Conservation (phyloP, 2,113 vertebrate genomes). For the Festucalex cinctus region DNA sequence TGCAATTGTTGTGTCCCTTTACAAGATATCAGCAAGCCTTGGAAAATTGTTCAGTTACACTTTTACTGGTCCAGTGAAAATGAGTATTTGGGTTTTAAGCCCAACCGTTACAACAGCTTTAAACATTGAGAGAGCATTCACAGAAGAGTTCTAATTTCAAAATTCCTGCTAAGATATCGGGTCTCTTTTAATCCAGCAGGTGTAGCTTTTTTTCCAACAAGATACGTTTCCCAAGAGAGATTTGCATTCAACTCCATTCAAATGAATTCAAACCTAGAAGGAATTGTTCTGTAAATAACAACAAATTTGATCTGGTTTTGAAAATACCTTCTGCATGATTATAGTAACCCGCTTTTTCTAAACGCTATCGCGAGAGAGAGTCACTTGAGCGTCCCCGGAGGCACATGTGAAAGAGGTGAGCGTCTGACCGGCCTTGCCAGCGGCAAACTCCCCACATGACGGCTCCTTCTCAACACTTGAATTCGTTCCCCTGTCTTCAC, state of each 20-base stretch:
- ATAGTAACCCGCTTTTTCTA: neutral
- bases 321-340: neutral
- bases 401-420: neutral
- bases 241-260: neutral
- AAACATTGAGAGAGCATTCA: too few species aligned
- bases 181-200: too few species aligned
- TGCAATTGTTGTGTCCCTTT: neutral
- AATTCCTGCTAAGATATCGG: too few species aligned
- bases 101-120: too few species aligned
- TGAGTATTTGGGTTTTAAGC: neutral
- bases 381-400: neutral
- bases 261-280: neutral
- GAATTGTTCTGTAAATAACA: neutral
- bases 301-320: neutral
- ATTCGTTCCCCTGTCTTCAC: too few species aligned
- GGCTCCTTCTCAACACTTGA: neutral
- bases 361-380: neutral
- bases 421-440: neutral
- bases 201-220: neutral
- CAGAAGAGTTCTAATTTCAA: too few species aligned
- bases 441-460: neutral
- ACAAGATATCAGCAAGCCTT: neutral
- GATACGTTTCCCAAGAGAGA: neutral
- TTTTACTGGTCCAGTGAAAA: neutral
- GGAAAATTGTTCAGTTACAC: neutral